Base-by-base conservation (phyloP, 2,113 vertebrate species). In the Upupa epops region DNA sequence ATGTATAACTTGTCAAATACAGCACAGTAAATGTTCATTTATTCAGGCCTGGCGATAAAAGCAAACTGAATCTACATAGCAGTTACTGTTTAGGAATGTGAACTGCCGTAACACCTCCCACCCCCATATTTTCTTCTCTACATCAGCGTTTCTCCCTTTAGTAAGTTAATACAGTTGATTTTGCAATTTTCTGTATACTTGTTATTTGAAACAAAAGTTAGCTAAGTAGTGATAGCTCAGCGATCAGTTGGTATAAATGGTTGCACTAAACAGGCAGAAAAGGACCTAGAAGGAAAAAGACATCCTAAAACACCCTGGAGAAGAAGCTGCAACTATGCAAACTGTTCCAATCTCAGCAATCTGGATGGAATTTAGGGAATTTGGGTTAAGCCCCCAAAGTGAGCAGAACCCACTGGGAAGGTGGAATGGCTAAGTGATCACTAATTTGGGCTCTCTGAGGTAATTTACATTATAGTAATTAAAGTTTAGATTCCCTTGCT, bases 401-500 rank as follows among this genome's bases (percentile, higher is more conserved):
- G 83, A 93, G 72, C 31, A 90, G 65, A 89, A 86, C 77, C 93
- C 83, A 78, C 83, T 52, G 92, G 94, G 86, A 94, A 91, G 80
- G 73, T 83, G 36, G 73, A 86, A 52, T 63, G 90, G 45, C 59
- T 93, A 96, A 90, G 88, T 65, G 86, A 95, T 94, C 96, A 76
- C 88, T 93, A 93, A 94, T 96, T 89, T 86, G 89, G 93, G 77
- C 92, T 90, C 93, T 92, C 88, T 54, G 82, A 93, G 59, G 92
- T 92, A 96, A 94, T 93, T 95, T 96, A 92, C 74, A 88, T 82
- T 90, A 82, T 2, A 89, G 92, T 90, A 96, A 96, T 94, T 96
- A 95, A 92, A 89, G 83, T 93, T 93, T 85, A 78, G 86, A 92
- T 89, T 92, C 92, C 93, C 92, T 92, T 83, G 88, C 75, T 94